Conservation (phyloP, 2,888 invertebrate species). For the Yponomeuta malinellus region DNA sequence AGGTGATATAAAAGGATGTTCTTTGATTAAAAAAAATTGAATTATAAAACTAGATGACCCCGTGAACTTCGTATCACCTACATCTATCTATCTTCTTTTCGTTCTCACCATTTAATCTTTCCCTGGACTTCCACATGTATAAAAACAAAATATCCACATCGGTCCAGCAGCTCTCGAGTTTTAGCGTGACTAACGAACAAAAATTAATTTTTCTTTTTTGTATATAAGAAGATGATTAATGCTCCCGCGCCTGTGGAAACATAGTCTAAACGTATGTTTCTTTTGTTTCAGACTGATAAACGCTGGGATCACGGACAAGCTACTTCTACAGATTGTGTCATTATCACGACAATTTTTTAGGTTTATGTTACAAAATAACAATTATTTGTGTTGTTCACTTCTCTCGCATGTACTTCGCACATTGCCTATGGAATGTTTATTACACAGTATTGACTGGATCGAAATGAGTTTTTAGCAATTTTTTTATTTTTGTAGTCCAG, state of each 20-base stretch:
- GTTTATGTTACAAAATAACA: background rate
- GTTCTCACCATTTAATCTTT: too few species aligned
- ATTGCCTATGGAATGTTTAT: background rate
- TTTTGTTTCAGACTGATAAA: background rate
- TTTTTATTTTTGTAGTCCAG: background rate
- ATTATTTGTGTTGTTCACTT: background rate
- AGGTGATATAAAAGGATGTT: too few species aligned
- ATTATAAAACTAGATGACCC: too few species aligned
- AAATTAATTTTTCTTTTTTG: too few species aligned
- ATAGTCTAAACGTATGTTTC: background rate
- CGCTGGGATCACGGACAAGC: background rate
- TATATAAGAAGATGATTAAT: too few species aligned
- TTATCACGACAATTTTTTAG: background rate
- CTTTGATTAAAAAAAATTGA: too few species aligned
- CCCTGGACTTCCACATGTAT: too few species aligned
- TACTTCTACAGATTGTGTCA: background rate
- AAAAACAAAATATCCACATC: too few species aligned
- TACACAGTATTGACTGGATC: conserved; percentile 1
- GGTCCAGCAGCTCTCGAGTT: too few species aligned
- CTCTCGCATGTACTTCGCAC: background rate
- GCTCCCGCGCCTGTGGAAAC: background rate
- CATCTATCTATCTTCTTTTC: too few species aligned
- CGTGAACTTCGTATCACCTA: too few species aligned
- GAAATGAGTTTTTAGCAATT: background rate
- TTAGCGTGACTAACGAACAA: too few species aligned